Base-by-base conservation (phyloP, 2,888 invertebrate genomes). In the Leptarthrus brevirostris region DNA sequence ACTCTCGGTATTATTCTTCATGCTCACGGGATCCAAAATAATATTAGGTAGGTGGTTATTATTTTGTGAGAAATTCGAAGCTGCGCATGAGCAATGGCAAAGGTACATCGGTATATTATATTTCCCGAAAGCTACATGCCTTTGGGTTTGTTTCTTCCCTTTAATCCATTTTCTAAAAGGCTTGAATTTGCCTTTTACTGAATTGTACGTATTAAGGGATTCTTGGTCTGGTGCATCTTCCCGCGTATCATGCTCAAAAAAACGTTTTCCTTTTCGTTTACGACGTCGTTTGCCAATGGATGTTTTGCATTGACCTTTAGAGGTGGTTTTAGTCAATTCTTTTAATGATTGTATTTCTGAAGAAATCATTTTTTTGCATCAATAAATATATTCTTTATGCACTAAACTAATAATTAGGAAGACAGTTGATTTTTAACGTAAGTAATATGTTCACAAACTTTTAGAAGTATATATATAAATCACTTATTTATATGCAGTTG, bases 181-280 rank as follows among this genome's bases (percentile, higher is more conserved):
- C 75, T 82, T 83, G 53, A 84, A 84, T 75, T 84, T 84, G 75
- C 81, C 81, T 47, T 81, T 83, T 72, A 81, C 81, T 14, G 80
- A 81, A 10, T 81, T 81, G 77, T 83, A 84, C 75, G 79, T 24
- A 52, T 61, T 71, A 20, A 44, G 14, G 3, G n/a, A 4, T 10
- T 66, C 24, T 52, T 61, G 53, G 18, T 72, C 8, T 18, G 70
- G 44, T 8, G 49, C 26, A 58, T 53, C 72, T n/a, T 70, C 77
- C 40, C 78, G 61, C 3, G 47, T 76, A 71, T 79, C 79, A 71
- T 79, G 79, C 58, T 79, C 77, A 72, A 77, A 79, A 70, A 77
- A 79, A 47, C 64, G 58, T 12, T 49, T 74, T 18, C 34, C 53
- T 72, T 75, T 56, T 30, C 44, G 47, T 26, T 70, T 70, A 2